These are phyloP conservation scores for Medauroidea extradentata DNA, from an alignment of 1,140 invertebrate genomes.

Conservation along the genomic window DNA sequence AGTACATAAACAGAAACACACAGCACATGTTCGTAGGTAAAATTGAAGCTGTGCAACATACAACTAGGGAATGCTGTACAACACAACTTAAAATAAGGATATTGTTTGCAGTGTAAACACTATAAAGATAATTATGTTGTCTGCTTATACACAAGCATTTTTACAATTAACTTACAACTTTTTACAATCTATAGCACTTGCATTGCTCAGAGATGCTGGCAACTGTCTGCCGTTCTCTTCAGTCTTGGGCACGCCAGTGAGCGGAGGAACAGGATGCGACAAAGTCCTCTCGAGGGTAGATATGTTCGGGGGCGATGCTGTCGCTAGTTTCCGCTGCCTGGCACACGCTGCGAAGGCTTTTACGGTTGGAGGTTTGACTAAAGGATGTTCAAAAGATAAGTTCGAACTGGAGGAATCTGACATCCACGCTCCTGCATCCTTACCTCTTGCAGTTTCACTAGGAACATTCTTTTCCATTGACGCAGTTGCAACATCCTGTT, in stretches of 20 bases:
- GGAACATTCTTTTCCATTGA: not conserved
- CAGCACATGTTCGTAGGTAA: no score
- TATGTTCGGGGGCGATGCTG: constrained; percentile 5
- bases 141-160: no score
- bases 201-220: no score
- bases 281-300: not conserved
- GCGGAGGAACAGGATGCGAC: not conserved
- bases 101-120: no score
- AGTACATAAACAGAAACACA: no score
- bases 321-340: constrained; percentile 9
- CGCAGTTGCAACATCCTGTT: not conserved
- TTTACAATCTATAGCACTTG: no score
- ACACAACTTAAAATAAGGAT: no score
- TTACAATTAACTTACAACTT: no score
- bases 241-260: not conserved
- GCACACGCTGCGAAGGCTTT: not conserved
- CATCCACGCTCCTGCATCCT: not conserved
- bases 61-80: no score
- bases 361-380: not conserved
- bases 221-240: not conserved
- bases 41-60: no score
- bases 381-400: not conserved
- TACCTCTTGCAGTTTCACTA: not conserved
- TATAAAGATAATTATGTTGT: no score
- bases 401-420: not conserved